These are phyloP conservation scores for Odontomyia ornata DNA, from an alignment of 2,888 invertebrate genomes.

Conservation along the genomic window DNA sequence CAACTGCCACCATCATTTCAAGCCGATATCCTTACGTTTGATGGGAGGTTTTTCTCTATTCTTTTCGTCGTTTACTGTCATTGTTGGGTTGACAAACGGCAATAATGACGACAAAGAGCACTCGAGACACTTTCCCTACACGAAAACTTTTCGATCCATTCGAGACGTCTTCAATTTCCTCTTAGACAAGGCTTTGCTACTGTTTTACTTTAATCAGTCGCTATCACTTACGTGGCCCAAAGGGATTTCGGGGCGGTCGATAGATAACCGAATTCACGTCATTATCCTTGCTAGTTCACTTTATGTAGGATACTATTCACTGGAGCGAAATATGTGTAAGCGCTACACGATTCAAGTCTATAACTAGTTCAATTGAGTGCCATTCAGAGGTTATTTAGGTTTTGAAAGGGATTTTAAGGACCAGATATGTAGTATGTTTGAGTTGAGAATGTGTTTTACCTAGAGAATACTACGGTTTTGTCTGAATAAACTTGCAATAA, in stretches of 20 bases:
- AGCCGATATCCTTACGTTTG: slow-evolving; percentile 34
- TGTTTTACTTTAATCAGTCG: slow-evolving; percentile 39
- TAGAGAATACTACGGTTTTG: too few relatives aligned
- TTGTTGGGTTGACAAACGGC: background rate
- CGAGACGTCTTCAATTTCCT: slow-evolving; percentile 29
- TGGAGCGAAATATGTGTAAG: slow-evolving; percentile 12
- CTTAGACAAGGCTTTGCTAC: slow-evolving; percentile 27
- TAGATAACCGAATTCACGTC: slow-evolving; percentile 39
- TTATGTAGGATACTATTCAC: slow-evolving; percentile 14
- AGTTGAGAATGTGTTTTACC: too few relatives aligned
- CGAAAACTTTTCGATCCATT: slow-evolving; percentile 7
- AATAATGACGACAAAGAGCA: slow-evolving; percentile 7
- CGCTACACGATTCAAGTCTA: background rate
- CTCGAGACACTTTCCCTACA: background rate
- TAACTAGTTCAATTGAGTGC: background rate
- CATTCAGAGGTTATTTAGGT: too few relatives aligned
- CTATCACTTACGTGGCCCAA: slow-evolving; percentile 41
- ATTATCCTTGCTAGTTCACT: slow-evolving; percentile 32
- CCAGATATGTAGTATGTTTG: too few relatives aligned
- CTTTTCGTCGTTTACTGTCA: slow-evolving; percentile 3
- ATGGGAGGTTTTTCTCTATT: background rate
- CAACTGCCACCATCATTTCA: slow-evolving; percentile 26
- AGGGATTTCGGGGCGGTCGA: slow-evolving; percentile 28
- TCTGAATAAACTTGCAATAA: too few relatives aligned
- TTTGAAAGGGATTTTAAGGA: too few relatives aligned